Percentiles rank a stretch among this genome's conserved stretches.
Evolutionary conservation across 2,797 vertebrate genomes (phyloP).

Genomic region (Scyliorhinus canicula): DNA sequence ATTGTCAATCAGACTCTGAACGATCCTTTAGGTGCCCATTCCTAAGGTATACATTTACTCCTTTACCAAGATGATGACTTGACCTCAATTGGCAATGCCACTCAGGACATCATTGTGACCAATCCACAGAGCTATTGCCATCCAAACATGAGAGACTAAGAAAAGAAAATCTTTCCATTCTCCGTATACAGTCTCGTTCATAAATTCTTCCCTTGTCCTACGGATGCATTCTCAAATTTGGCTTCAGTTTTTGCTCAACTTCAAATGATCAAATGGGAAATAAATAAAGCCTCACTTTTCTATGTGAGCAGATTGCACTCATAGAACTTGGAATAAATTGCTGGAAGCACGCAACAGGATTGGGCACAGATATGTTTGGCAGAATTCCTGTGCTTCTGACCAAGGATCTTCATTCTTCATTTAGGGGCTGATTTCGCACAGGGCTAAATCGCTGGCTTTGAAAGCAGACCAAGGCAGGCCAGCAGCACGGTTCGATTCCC

Average conservation of each 20-base stretch:
- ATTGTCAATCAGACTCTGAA: not conserved
- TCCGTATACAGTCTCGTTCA: not conserved
- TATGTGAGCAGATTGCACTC: not conserved
- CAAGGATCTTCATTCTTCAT: not conserved
- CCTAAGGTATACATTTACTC: no score
- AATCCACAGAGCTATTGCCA: no score
- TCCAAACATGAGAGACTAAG: no score
- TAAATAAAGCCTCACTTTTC: not conserved
- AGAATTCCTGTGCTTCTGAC: not conserved
- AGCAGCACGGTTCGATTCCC: no score
- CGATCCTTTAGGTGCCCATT: no score
- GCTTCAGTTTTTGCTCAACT: not conserved
- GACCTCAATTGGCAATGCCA: no score
- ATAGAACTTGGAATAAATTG: not conserved
- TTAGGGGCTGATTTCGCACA: no score
- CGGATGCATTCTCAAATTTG: not conserved
- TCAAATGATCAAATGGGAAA: not conserved
- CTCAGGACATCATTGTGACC: no score
- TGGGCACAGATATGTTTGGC: not conserved
- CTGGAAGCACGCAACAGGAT: not conserved
- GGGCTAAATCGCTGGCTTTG: no score
- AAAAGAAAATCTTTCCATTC: no score
- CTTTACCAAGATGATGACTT: no score
- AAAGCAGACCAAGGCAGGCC: no score
- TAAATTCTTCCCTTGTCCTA: not conserved